These are phyloP conservation scores for Henicopernis longicauda DNA, from an alignment of 2,113 vertebrate species.

Conservation along the genomic window DNA sequence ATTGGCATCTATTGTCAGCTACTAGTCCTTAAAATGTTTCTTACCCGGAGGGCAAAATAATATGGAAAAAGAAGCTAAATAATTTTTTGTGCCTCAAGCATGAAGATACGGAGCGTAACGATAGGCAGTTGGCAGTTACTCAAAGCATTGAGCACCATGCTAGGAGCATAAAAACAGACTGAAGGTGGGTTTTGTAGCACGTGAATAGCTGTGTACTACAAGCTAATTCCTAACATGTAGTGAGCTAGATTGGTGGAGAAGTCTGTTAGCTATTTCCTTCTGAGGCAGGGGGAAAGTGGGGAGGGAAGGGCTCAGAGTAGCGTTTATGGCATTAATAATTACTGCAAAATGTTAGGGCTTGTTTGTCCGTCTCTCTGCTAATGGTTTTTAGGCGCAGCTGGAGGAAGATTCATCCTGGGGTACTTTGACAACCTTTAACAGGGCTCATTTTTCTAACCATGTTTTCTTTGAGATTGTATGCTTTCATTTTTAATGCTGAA, in stretches of 20 bases:
- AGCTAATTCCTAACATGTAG: neutral
- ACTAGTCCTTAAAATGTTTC: neutral
- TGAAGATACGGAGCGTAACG: neutral
- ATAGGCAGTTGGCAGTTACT: neutral
- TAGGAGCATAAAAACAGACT: neutral
- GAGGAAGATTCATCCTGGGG: neutral
- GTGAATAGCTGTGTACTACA: neutral
- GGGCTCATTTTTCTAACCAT: neutral
- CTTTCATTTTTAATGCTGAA: neutral
- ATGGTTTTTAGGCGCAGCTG: neutral
- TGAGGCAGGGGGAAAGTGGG: fast-evolving
- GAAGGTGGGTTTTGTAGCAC: neutral
- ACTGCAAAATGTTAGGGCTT: neutral
- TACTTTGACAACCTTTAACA: neutral
- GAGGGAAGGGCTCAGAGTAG: neutral
- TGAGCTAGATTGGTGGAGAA: neutral
- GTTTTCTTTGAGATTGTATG: neutral
- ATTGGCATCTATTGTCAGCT: neutral
- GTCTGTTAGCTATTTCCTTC: neutral
- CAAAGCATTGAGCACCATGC: neutral
- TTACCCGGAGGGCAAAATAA: neutral
- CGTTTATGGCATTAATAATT: neutral
- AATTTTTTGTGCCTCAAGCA: neutral
- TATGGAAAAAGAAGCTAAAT: neutral
- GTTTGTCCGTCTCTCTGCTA: neutral